These are phyloP conservation scores for Rhinolophus ferrumequinum DNA, from an alignment of 2,113 vertebrate genomes.

Conservation along the genomic window DNA sequence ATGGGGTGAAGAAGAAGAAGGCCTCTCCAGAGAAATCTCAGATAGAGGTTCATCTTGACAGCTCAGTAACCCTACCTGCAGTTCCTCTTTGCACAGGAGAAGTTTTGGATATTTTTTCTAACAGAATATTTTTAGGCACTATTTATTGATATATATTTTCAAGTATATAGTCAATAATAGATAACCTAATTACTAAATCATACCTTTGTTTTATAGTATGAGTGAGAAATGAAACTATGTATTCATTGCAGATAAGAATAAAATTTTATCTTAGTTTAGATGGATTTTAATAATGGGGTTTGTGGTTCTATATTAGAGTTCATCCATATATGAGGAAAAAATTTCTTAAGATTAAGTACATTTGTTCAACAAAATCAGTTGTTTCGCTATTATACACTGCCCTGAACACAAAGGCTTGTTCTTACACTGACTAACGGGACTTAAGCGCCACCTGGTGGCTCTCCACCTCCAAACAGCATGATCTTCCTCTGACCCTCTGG, in stretches of 20 bases:
- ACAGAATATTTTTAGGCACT: not conserved
- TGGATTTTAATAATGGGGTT: not conserved
- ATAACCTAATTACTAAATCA: not conserved
- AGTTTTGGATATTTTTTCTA: not conserved
- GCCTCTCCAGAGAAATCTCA: not conserved
- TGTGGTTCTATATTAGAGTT: not conserved
- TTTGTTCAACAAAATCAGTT: not conserved
- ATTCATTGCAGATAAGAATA: not conserved
- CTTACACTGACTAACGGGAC: not conserved
- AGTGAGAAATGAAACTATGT: not conserved
- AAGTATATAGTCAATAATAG: not conserved
- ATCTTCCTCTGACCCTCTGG: not conserved
- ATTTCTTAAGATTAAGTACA: not conserved
- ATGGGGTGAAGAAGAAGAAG: not conserved
- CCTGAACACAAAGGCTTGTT: accelerated
- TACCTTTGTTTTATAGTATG: not conserved
- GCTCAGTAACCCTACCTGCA: not conserved
- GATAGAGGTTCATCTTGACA: no score
- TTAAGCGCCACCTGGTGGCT: slow-evolving; percentile 62
- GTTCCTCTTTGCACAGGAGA: not conserved
- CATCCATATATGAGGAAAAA: not conserved
- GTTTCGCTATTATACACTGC: not conserved
- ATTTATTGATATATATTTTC: not conserved
- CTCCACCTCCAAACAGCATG: not conserved
- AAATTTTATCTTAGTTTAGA: not conserved